Percentiles rank a stretch among this genome's conserved stretches.
Evolutionary conservation across 2,113 vertebrate species (phyloP).

Genomic region (Gila orcuttii): DNA sequence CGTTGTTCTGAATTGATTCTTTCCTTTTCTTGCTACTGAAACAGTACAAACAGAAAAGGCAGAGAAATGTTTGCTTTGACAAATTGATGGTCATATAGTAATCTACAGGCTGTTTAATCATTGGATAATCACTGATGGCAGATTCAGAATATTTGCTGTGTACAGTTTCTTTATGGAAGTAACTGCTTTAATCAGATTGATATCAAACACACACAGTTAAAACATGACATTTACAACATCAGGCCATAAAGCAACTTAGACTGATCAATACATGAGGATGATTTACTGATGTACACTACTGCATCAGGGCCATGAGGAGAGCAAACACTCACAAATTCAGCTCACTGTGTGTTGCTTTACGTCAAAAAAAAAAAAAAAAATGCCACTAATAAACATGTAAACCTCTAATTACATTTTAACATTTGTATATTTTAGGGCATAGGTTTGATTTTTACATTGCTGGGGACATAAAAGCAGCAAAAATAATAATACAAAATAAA

Average conservation of each 20-base stretch:
- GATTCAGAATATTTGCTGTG: constrained; percentile 68
- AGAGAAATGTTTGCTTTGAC: constrained; percentile 67
- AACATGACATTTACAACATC: constrained; percentile 81
- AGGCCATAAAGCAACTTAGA: constrained; percentile 78
- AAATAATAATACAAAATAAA: too few species aligned
- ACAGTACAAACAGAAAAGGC: constrained; percentile 43
- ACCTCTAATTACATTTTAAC: not conserved
- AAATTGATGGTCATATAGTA: constrained; percentile 70
- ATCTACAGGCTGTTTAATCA: constrained; percentile 75
- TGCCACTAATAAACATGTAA: not conserved
- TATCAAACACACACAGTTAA: constrained; percentile 81
- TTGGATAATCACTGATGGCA: constrained; percentile 72
- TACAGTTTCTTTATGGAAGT: constrained; percentile 71
- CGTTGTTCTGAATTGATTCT: constrained; percentile 39
- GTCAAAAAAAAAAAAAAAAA: too few species aligned
- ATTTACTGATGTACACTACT: constrained; percentile 79
- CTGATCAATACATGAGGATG: constrained; percentile 77
- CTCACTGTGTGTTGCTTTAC: constrained; percentile 34
- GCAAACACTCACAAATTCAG: constrained; percentile 61
- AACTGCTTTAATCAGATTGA: constrained; percentile 84
- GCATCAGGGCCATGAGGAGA: constrained; percentile 58
- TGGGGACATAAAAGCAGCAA: too few species aligned
- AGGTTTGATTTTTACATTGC: too few species aligned
- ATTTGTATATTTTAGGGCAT: not conserved
- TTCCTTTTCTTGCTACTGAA: constrained; percentile 39